Percentiles rank a stretch among this genome's conserved stretches.
Conservation (phyloP, 23 tunicate genomes). For the Botrylloides violaceus region DNA sequence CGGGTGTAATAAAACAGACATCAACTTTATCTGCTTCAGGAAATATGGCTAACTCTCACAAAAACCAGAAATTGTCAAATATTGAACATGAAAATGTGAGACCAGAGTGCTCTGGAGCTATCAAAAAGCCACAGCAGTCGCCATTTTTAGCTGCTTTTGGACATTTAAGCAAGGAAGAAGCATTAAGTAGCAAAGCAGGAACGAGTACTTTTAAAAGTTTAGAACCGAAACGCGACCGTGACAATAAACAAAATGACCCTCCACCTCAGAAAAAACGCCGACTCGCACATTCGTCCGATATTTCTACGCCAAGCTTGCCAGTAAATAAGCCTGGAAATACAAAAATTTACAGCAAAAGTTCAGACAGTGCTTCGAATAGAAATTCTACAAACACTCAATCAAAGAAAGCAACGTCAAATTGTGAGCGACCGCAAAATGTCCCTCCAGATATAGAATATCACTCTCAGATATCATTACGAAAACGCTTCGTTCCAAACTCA, state of each 20-base stretch:
- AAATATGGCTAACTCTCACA: background rate
- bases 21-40: background rate
- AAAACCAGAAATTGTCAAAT: too few relatives aligned
- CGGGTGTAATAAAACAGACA: background rate
- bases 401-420: background rate
- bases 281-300: constrained; percentile 11
- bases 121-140: background rate
- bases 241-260: background rate
- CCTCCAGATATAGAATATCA: constrained; percentile 53
- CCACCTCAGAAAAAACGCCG: constrained; percentile 73
- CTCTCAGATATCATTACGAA: constrained; percentile 56
- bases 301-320: background rate
- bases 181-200: too few relatives aligned
- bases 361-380: background rate
- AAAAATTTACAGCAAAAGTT: too few relatives aligned
- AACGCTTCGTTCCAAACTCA: constrained; percentile 21
- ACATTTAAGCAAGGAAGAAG: too few relatives aligned
- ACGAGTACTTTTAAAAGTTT: background rate
- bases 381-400: background rate
- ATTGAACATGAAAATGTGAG: too few relatives aligned
- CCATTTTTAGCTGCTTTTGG: background rate
- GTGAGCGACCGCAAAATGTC: background rate
- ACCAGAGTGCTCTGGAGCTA: background rate
- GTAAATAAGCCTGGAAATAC: background rate
- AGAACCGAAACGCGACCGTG: background rate